A percentile compares a stretch with the other conserved stretches of the same genome.
These are phyloP conservation scores for Pluvialis apricaria DNA, from an alignment of 2,113 vertebrate species.

Conservation along the genomic window DNA sequence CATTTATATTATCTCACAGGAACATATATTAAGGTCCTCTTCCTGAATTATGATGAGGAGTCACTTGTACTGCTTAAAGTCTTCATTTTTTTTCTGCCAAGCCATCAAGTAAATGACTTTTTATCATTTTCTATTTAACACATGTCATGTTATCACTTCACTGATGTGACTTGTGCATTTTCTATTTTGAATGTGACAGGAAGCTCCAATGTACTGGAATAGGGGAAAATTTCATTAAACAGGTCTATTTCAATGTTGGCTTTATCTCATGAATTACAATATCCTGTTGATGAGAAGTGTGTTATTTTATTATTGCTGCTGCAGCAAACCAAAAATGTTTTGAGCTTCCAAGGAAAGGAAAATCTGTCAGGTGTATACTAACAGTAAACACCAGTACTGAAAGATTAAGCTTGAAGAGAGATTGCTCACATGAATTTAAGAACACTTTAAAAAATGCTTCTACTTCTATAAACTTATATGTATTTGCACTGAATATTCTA, in stretches of 20 bases:
- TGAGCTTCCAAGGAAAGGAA: neutral
- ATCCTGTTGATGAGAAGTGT: neutral
- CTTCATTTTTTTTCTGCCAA: neutral
- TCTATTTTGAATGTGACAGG: slow-evolving; percentile 4
- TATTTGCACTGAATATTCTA: neutral
- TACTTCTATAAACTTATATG: neutral
- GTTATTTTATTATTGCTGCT: neutral
- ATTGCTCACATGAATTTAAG: neutral
- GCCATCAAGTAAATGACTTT: neutral
- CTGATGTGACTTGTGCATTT: neutral
- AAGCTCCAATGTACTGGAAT: neutral
- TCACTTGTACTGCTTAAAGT: neutral
- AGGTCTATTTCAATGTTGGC: neutral
- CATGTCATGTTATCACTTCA: neutral
- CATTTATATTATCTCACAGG: neutral
- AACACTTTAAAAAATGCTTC: neutral
- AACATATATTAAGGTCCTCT: neutral
- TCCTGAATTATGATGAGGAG: neutral
- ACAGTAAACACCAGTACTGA: neutral
- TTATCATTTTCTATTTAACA: slow-evolving; percentile 29
- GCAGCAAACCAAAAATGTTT: neutral
- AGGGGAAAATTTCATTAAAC: slow-evolving; percentile 7
- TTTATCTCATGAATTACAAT: slow-evolving; percentile 51
- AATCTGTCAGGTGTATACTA: neutral
- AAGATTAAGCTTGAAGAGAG: neutral